Evolutionary conservation across 1,140 invertebrate genomes (phyloP).

Genomic region (Aleiodes sp.): DNA sequence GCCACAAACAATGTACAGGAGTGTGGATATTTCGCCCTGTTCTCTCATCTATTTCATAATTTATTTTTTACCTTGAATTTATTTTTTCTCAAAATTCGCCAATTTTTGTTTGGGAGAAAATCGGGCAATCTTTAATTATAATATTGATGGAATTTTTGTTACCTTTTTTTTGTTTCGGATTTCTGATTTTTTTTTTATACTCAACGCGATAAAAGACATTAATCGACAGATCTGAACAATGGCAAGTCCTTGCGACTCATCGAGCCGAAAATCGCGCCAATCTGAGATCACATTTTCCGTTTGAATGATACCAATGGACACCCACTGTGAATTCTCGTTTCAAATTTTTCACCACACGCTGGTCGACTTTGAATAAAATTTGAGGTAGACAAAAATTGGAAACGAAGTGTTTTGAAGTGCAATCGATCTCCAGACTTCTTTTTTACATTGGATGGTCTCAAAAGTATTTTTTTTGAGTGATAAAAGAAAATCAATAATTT

Average conservation of each 20-base stretch:
- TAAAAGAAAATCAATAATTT: too few species aligned
- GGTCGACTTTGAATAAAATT: constrained; percentile 3
- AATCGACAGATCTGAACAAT: constrained; percentile 1
- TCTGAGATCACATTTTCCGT: constrained; percentile 49
- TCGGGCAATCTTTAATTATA: too few species aligned
- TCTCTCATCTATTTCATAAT: constrained; percentile 34
- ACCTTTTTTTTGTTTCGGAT: constrained; percentile 16
- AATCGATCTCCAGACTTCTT: too few species aligned
- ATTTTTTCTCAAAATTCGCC: not conserved
- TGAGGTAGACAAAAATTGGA: not conserved
- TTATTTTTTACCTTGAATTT: constrained; percentile 34
- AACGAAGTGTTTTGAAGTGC: not conserved
- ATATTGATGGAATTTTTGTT: too few species aligned
- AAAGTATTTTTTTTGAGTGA: too few species aligned
- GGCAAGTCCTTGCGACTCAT: constrained; percentile 33
- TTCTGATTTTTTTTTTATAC: not conserved
- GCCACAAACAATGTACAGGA: constrained; percentile 67
- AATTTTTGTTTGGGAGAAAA: too few species aligned
- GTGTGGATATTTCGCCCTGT: constrained; percentile 65
- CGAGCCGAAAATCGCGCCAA: constrained; percentile 41
- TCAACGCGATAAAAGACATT: not conserved
- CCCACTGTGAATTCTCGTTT: constrained; percentile 42
- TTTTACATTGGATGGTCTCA: too few species aligned
- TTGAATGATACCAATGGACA: constrained; percentile 44
- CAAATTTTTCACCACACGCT: constrained; percentile 25